A percentile compares a stretch with the other conserved stretches of the same genome.
These are phyloP conservation scores for Caenorhabditis sinica DNA, from an alignment of 2,888 invertebrate genomes.

Conservation along the genomic window DNA sequence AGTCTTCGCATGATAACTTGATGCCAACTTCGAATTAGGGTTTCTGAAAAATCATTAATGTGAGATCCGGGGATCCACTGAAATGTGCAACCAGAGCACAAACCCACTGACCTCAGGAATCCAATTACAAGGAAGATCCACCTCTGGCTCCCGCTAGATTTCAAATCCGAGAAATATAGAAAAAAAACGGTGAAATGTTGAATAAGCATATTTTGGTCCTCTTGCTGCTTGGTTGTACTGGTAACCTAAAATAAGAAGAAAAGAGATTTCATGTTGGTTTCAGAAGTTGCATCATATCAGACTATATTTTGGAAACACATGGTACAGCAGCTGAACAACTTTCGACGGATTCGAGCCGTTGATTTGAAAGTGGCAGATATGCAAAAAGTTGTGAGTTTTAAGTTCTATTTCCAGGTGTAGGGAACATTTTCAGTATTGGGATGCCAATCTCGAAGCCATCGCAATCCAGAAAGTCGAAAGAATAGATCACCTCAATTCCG, in stretches of 20 bases:
- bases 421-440: constrained; percentile 17
- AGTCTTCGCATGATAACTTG: no score
- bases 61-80: no score
- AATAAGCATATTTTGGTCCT: not conserved
- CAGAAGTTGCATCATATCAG: not conserved
- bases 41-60: no score
- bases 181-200: not conserved
- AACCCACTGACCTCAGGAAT: not conserved
- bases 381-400: constrained; percentile 12
- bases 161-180: no score
- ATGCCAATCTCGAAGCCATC: constrained; percentile 21
- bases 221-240: not conserved
- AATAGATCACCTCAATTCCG: not conserved
- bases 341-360: constrained; percentile 13
- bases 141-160: no score
- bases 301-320: constrained; percentile 10
- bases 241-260: not conserved
- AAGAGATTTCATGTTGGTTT: not conserved
- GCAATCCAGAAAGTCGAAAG: not conserved
- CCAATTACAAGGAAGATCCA: not conserved
- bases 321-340: constrained; percentile 10
- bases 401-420: not conserved
- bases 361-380: constrained; percentile 26
- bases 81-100: no score
- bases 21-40: no score